Evolutionary conservation across 2,888 invertebrate species (phyloP).

Genomic region (Lamellibrachia columna): DNA sequence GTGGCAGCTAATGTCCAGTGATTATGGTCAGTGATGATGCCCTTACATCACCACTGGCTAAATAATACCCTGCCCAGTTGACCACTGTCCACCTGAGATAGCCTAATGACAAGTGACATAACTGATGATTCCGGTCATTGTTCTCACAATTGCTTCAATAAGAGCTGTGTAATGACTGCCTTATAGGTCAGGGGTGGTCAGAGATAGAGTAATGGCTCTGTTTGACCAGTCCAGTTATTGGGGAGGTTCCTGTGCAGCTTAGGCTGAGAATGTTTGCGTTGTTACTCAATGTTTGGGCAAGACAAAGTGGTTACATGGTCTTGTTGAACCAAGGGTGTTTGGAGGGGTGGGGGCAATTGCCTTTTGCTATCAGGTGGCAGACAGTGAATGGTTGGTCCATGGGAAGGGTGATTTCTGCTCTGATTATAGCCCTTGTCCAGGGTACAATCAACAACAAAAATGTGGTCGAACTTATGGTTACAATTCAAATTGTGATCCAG

Average conservation of each 20-base stretch:
- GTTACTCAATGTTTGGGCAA: neutral
- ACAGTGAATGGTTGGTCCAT: neutral
- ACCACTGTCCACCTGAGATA: conserved; percentile 6
- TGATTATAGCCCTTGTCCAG: neutral
- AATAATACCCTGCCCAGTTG: neutral
- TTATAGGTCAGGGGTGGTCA: neutral
- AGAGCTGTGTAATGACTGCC: conserved; percentile 3
- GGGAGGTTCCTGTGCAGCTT: neutral
- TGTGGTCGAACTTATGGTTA: neutral
- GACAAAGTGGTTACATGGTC: neutral
- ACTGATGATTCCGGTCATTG: neutral
- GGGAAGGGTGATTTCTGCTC: neutral
- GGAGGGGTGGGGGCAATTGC: conserved; percentile 16
- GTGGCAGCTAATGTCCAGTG: neutral
- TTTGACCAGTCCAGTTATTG: neutral
- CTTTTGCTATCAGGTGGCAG: neutral
- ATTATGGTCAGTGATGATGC: neutral
- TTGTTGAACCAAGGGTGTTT: neutral
- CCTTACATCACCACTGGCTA: neutral
- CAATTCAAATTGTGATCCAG: too few relatives aligned
- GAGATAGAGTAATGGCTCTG: neutral
- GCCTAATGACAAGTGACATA: conserved; percentile 2
- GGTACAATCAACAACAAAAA: neutral
- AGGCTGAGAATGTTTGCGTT: neutral
- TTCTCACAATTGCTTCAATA: neutral